Base-by-base conservation (phyloP, 2,797 vertebrate species). In the Cuculus canorus region DNA sequence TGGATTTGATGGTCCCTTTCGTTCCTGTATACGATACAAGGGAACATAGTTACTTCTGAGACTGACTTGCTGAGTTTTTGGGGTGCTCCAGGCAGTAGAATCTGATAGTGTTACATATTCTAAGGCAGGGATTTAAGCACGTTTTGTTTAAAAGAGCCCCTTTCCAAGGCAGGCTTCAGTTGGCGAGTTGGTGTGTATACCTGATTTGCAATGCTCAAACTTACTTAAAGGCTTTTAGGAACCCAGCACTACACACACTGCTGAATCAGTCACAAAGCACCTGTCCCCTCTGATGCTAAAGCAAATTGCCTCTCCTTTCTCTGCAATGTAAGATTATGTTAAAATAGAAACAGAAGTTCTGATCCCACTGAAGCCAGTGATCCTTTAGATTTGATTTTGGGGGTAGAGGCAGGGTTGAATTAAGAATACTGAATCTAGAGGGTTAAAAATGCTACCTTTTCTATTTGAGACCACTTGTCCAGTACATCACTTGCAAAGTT, bases 401-500 rank as follows among this genome's bases (percentile, higher is more conserved):
- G 50, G n/a, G 22, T 5, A 35, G 11, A 12, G n/a, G 23, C 25
- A 57, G 6, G 28, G 37, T n/a, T 72, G 78, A 43, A 60, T 35
- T 64, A 45, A 64, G 64, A 57, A 48, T 54, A 70, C 30, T 65
- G 35, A 60, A 79, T 22, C 30, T 45, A 35, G 6, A 56, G 17
- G 37, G 64, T 56, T 23, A 53, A 43, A 59, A 91, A 68, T 10
- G 23, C 35, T 96, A 98, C 98, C 98, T 98, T 98, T 88, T 98
- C 98, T 52, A 95, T 96, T 22, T 92, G 88, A 56, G 98, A 96
- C 98, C 98, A 98, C 28, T 96, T 96, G 71, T 98, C 98, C 82
- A 98, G 90, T 37, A 98, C 97, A 81, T 98, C 97, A 17, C 89
- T 97, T 65, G 98, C 98, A 94, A 98, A 98, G 95, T 98, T 98